These are phyloP conservation scores for Clarias laeviceps DNA, from an alignment of 2,797 vertebrate genomes.

Conservation along the genomic window DNA sequence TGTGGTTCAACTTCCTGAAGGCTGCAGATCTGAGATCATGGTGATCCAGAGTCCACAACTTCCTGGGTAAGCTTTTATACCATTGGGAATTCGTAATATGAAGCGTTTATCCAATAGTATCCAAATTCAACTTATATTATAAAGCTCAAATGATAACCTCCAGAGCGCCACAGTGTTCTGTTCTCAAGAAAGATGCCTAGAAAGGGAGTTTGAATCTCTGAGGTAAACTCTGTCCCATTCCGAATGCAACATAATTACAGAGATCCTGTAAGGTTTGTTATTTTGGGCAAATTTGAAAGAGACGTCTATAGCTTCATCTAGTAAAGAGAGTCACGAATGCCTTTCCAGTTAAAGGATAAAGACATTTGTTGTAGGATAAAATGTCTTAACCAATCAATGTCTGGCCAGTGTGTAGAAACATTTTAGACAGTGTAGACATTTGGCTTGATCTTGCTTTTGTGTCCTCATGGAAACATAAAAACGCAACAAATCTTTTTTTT, in stretches of 20 bases:
- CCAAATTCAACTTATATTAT: too few species aligned
- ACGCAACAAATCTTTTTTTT: background rate
- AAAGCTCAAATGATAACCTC: background rate
- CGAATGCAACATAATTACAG: background rate
- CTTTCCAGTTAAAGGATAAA: background rate
- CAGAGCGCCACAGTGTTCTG: background rate
- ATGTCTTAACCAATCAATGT: too few species aligned
- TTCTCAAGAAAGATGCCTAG: background rate
- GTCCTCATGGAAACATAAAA: background rate
- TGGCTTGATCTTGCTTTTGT: background rate
- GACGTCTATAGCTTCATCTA: background rate
- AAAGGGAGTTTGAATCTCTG: background rate
- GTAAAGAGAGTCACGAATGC: background rate
- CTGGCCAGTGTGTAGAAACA: background rate
- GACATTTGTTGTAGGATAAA: background rate
- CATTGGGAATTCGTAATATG: background rate
- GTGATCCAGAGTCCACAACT: slow-evolving; percentile 69
- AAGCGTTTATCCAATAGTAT: background rate
- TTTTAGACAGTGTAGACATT: background rate
- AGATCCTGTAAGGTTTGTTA: background rate
- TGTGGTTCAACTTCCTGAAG: slow-evolving; percentile 76
- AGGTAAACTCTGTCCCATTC: slow-evolving; percentile 1
- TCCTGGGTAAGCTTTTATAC: slow-evolving; percentile 74
- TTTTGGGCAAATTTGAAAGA: background rate
- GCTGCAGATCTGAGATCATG: slow-evolving; percentile 76